These are phyloP conservation scores for Athripsodes cinereus DNA, from an alignment of 2,888 invertebrate genomes.

Conservation along the genomic window DNA sequence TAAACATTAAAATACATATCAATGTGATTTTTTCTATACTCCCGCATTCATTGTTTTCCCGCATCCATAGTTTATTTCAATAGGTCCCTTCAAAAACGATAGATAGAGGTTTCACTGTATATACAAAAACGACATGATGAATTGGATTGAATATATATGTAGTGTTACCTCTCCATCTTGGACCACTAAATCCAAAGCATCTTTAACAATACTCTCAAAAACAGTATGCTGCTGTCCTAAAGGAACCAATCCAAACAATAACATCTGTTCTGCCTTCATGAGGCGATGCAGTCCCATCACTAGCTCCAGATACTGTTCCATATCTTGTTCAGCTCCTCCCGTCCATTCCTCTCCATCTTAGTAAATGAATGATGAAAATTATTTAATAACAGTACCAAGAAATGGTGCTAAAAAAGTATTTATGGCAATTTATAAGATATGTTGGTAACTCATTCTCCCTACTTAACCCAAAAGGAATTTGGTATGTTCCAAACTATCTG, in stretches of 20 bases:
- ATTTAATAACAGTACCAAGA: no score
- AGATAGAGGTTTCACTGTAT: no score
- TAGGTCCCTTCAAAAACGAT: no score
- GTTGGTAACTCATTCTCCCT: no score
- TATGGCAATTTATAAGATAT: no score
- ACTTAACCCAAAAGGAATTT: no score
- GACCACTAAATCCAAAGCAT: constrained; percentile 78
- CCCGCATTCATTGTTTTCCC: no score
- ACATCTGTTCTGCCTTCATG: constrained; percentile 79
- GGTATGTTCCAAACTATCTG: no score
- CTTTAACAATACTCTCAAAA: constrained; percentile 75
- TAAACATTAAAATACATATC: no score
- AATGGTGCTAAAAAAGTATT: no score
- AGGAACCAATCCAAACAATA: constrained; percentile 81
- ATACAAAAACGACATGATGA: neutral
- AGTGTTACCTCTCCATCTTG: constrained; percentile 81
- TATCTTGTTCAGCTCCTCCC: constrained; percentile 66
- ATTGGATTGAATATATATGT: neutral
- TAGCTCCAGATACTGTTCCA: constrained; percentile 76
- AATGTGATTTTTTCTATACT: no score
- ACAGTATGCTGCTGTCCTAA: constrained; percentile 74
- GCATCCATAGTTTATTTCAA: no score
- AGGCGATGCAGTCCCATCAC: constrained; percentile 77
- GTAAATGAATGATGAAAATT: constrained; percentile 1
- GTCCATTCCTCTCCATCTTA: constrained; percentile 27